Evolutionary conservation across 1,140 invertebrate genomes (phyloP).

Genomic region (Plodia interpunctella): DNA sequence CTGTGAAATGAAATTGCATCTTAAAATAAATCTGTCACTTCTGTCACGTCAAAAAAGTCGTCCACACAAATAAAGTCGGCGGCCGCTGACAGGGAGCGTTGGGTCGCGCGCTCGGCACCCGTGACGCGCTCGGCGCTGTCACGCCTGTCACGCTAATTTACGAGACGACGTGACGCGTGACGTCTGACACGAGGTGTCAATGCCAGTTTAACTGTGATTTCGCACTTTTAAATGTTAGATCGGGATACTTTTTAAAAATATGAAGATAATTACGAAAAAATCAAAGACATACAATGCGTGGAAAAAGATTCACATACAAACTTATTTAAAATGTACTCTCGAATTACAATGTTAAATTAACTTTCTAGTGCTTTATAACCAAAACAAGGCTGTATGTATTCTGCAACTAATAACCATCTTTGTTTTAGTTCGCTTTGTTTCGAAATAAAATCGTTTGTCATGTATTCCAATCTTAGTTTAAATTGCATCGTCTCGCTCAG

Average conservation of each 20-base stretch:
- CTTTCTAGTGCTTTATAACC: not conserved
- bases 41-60: not conserved
- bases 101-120: not conserved
- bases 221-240: not conserved
- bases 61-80: not conserved
- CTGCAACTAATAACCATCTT: not conserved
- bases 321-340: too few relatives aligned
- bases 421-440: not conserved
- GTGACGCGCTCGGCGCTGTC: too few relatives aligned
- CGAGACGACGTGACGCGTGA: not conserved
- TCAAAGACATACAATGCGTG: too few relatives aligned
- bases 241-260: too few relatives aligned
- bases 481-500: not conserved
- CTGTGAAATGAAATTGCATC: not conserved
- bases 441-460: not conserved
- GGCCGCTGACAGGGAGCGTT: not conserved
- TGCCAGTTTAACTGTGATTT: not conserved
- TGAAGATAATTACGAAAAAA: too few relatives aligned
- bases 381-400: not conserved
- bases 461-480: constrained; percentile 6
- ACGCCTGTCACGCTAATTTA: constrained; percentile 1
- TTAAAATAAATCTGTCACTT: not conserved
- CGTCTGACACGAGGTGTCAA: not conserved
- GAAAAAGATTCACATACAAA: too few relatives aligned
- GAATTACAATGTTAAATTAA: too few relatives aligned